These are phyloP conservation scores for Aphodius sticticus DNA, from an alignment of 2,888 invertebrate genomes.

Conservation along the genomic window DNA sequence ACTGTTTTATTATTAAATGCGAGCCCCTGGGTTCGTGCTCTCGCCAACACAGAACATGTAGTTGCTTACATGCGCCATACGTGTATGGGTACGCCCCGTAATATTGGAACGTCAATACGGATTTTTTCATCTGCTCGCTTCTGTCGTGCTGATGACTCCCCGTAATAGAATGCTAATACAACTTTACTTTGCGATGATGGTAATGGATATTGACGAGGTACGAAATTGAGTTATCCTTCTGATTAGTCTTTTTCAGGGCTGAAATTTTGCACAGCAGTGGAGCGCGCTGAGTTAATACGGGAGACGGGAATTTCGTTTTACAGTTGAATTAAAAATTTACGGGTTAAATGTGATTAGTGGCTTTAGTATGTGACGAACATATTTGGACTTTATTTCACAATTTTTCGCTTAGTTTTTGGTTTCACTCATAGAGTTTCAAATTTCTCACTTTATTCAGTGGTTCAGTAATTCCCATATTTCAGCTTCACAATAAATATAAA, in stretches of 20 bases:
- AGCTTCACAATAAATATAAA: neutral
- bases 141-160: neutral
- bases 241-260: neutral
- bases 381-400: neutral
- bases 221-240: neutral
- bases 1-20: constrained; percentile 30
- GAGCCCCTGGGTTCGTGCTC: neutral
- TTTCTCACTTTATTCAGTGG: neutral
- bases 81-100: neutral
- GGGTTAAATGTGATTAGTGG: neutral
- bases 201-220: constrained; percentile 4
- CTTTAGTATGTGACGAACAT: neutral
- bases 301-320: neutral
- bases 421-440: neutral
- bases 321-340: neutral
- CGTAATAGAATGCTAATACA: neutral
- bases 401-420: neutral
- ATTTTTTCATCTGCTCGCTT: neutral
- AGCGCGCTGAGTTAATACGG: neutral
- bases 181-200: constrained; percentile 4
- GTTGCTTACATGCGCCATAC: neutral
- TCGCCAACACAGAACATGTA: neutral
- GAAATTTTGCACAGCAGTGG: neutral
- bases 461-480: neutral
- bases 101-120: neutral